phyloP scores from a whole-genome alignment of 2,797 vertebrate species.

The Selene dorsalis region DNA sequence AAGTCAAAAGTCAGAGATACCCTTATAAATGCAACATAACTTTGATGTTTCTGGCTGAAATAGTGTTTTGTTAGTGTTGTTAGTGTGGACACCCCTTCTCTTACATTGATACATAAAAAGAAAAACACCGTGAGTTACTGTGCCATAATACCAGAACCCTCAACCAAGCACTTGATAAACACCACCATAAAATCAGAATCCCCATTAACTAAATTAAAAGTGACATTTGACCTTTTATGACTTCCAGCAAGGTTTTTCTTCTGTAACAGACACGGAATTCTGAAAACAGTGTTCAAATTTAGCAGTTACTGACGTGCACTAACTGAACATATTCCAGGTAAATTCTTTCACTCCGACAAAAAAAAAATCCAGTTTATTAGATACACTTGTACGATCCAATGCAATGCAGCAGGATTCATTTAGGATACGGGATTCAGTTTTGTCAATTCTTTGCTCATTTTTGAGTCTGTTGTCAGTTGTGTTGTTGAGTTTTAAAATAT shows the following conservation, averaged over 20 bases:
- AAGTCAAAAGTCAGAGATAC: not conserved
- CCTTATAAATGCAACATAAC: not conserved
- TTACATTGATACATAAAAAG: not conserved
- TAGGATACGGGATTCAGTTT: too few species aligned
- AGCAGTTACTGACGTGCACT: constrained; percentile 20
- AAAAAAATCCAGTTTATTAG: too few species aligned
- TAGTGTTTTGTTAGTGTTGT: not conserved
- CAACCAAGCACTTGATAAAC: not conserved
- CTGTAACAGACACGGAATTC: constrained; percentile 15
- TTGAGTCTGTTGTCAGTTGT: too few species aligned
- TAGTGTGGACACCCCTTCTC: not conserved
- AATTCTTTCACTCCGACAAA: not conserved
- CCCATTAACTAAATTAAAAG: not conserved
- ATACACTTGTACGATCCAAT: too few species aligned
- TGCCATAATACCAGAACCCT: constrained; percentile 12
- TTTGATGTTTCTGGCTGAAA: not conserved
- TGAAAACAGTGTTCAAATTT: constrained; percentile 55
- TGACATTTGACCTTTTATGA: constrained; percentile 44
- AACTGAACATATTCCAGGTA: not conserved
- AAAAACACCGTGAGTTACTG: constrained; percentile 14
- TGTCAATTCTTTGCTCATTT: too few species aligned
- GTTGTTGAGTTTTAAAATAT: too few species aligned
- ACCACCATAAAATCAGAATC: not conserved
- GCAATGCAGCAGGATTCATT: too few species aligned
- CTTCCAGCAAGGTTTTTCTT: constrained; percentile 20